Evolutionary conservation across 2,888 invertebrate genomes (phyloP).

Genomic region (Masnerella sp.): DNA sequence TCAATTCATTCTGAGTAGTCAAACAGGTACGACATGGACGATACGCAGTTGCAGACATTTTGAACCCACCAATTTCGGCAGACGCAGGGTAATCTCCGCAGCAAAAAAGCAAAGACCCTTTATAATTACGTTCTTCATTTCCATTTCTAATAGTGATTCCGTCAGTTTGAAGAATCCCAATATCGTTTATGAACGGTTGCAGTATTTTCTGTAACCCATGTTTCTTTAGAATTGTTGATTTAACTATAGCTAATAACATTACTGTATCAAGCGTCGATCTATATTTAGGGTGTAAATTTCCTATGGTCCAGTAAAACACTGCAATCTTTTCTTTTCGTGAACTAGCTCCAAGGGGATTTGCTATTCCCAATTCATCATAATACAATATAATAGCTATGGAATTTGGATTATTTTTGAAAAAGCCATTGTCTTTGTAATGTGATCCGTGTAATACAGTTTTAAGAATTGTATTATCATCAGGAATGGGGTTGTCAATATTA

Average conservation of each 20-base stretch:
- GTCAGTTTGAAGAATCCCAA: slow-evolving; percentile 42
- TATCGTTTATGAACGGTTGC: slow-evolving; percentile 46
- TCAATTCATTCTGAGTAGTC: slow-evolving; percentile 10
- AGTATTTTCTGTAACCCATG: slow-evolving; percentile 33
- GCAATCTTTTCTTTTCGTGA: not conserved
- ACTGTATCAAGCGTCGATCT: not conserved
- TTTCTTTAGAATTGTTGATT: slow-evolving; percentile 45
- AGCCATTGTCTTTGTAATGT: slow-evolving; percentile 56
- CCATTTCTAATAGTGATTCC: slow-evolving; percentile 39
- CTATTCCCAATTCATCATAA: slow-evolving; percentile 27
- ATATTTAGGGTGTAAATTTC: slow-evolving; percentile 45
- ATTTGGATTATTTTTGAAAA: slow-evolving; percentile 51
- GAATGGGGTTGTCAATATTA: slow-evolving; percentile 39
- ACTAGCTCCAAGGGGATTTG: slow-evolving; percentile 13
- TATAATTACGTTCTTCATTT: slow-evolving; percentile 38
- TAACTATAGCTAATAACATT: slow-evolving; percentile 21
- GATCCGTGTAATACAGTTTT: slow-evolving; percentile 52
- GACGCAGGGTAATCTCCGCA: slow-evolving; percentile 60
- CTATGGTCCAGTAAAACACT: slow-evolving; percentile 41
- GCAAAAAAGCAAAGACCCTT: slow-evolving; percentile 58
- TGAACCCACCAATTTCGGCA: slow-evolving; percentile 60
- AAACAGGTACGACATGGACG: slow-evolving; percentile 56
- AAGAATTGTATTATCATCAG: slow-evolving; percentile 21
- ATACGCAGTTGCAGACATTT: slow-evolving; percentile 58
- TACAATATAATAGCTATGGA: slow-evolving; percentile 37